Evolutionary conservation across 2,113 vertebrate genomes (phyloP).

Genomic region (Plecturocebus donacophilus): DNA sequence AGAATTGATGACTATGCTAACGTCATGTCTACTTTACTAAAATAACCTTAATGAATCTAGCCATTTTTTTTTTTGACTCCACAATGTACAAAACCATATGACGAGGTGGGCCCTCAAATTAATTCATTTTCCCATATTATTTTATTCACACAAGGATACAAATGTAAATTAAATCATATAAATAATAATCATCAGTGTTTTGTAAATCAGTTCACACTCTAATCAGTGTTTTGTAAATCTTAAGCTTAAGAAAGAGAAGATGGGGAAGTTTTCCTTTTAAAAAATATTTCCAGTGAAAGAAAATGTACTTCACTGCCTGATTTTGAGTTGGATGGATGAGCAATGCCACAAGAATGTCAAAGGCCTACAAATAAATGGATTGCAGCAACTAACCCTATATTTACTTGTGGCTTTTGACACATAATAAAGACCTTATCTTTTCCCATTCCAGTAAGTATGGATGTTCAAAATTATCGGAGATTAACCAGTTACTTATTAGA

Average conservation of each 20-base stretch:
- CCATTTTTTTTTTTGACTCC: background rate
- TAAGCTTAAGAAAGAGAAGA: background rate
- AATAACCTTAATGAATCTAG: background rate
- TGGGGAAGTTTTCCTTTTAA: background rate
- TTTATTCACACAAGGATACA: background rate
- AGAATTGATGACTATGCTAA: background rate
- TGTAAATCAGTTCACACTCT: background rate
- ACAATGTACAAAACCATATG: background rate
- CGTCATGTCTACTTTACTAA: background rate
- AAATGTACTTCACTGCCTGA: background rate
- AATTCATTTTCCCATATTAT: background rate
- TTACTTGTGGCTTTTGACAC: slow-evolving; percentile 59
- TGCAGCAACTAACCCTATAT: slow-evolving; percentile 4
- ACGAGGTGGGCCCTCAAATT: background rate
- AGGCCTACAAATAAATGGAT: slow-evolving; percentile 48
- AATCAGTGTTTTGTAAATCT: background rate
- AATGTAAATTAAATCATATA: background rate
- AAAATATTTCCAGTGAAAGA: background rate
- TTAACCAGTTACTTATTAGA: slow-evolving; percentile 53
- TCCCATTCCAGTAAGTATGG: slow-evolving; percentile 25
- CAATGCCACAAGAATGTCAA: background rate
- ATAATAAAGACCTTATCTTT: slow-evolving; percentile 55
- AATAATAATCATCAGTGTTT: background rate
- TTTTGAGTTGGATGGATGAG: slow-evolving; percentile 21
- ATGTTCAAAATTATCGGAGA: slow-evolving; percentile 22